Evolutionary conservation across 2,113 vertebrate species (phyloP).

Genomic region (Crypturellus undulatus): DNA sequence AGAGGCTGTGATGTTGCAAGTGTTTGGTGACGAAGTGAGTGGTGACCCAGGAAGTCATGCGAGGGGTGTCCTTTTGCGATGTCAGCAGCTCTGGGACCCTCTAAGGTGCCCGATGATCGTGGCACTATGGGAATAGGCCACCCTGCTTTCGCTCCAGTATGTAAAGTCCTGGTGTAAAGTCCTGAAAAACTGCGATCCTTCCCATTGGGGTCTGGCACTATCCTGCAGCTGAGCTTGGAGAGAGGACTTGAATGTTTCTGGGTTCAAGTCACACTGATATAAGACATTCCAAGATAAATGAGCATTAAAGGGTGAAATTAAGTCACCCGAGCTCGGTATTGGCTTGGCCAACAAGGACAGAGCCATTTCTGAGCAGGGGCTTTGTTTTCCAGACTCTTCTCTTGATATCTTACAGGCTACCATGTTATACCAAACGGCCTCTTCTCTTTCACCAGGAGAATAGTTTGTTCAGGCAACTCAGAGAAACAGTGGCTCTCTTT

Average conservation of each 20-base stretch:
- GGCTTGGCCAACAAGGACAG: background rate
- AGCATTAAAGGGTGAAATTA: background rate
- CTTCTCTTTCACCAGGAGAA: background rate
- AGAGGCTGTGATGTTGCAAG: background rate
- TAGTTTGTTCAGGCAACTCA: background rate
- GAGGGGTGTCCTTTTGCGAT: background rate
- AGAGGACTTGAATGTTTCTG: background rate
- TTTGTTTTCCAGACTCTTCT: background rate
- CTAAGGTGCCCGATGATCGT: background rate
- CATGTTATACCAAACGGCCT: rapidly evolving
- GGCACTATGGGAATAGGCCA: background rate
- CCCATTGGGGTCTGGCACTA: rapidly evolving
- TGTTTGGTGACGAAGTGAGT: rapidly evolving
- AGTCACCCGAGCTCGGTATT: background rate
- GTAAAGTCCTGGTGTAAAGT: background rate
- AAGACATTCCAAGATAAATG: background rate
- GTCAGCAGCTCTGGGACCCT: rapidly evolving
- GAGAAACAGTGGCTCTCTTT: background rate
- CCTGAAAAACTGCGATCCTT: background rate
- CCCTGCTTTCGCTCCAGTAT: background rate
- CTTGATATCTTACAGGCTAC: background rate
- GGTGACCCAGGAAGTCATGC: background rate
- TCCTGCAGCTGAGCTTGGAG: background rate
- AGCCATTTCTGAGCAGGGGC: background rate
- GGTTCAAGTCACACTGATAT: background rate